Percentiles rank a stretch among this genome's conserved stretches.
These are phyloP conservation scores for Cancer borealis DNA, from an alignment of 2,888 invertebrate genomes.

Conservation along the genomic window DNA sequence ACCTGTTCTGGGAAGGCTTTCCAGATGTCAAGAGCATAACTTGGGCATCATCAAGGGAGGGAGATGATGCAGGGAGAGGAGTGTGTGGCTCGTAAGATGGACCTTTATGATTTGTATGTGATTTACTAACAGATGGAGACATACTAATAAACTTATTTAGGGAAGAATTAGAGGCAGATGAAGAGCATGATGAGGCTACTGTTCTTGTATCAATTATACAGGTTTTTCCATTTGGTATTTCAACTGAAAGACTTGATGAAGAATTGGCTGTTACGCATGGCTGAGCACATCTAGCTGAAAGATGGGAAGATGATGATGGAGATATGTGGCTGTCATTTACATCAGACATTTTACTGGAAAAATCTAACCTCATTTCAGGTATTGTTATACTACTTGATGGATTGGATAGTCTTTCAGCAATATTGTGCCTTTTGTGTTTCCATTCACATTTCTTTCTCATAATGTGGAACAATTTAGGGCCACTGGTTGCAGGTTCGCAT, in stretches of 20 bases:
- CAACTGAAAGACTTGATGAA: not conserved
- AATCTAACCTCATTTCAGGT: not conserved
- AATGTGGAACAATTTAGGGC: not conserved
- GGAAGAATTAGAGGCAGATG: not conserved
- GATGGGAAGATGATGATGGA: not conserved
- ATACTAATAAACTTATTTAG: not conserved
- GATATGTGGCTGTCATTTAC: not conserved
- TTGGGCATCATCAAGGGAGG: not conserved
- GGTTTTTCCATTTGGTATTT: not conserved
- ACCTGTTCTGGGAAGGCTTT: constrained; percentile 9
- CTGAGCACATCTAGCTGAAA: not conserved
- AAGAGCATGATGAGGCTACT: not conserved
- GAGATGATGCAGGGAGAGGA: not conserved
- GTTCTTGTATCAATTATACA: not conserved
- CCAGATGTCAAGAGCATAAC: not conserved
- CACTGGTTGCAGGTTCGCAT: not conserved
- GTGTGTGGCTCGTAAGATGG: not conserved
- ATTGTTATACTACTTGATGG: not conserved
- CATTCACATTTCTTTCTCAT: constrained; percentile 45
- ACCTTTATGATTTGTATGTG: constrained; percentile 10
- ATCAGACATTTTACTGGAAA: not conserved
- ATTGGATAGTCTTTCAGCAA: not conserved
- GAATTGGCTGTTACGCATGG: not conserved
- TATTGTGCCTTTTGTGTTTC: not conserved
- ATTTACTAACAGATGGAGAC: not conserved